Evolutionary conservation across 2,797 vertebrate species (phyloP).

Genomic region (Odontamblyopus rebecca): DNA sequence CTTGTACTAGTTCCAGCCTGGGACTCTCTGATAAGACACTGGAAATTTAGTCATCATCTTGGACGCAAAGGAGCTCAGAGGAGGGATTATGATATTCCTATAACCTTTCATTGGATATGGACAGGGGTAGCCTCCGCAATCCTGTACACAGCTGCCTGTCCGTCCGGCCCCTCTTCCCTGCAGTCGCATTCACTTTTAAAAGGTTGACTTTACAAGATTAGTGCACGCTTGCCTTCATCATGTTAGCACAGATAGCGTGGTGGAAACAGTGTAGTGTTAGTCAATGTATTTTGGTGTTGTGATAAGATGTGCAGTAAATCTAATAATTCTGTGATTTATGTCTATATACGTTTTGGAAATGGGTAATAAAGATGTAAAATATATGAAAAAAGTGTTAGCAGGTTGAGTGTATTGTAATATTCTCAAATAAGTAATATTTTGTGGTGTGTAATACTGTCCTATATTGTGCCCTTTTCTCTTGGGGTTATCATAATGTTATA

Average conservation of each 20-base stretch:
- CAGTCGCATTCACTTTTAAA: conserved; percentile 70
- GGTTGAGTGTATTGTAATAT: neutral
- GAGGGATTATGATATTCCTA: conserved; percentile 95
- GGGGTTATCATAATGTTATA: too few species aligned
- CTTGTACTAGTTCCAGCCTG: conserved; percentile 95
- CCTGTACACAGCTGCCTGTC: conserved; percentile 68
- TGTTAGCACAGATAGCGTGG: conserved; percentile 76
- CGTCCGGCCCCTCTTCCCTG: conserved; percentile 64
- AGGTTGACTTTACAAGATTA: conserved; percentile 86
- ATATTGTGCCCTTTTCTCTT: neutral
- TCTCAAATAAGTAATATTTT: neutral
- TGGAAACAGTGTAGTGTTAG: conserved; percentile 72
- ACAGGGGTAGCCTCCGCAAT: conserved; percentile 82
- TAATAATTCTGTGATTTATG: conserved; percentile 64
- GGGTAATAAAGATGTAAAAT: neutral
- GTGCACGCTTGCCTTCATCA: conserved; percentile 68
- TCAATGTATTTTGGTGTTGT: conserved; percentile 66
- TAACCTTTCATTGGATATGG: conserved; percentile 97
- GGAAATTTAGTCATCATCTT: conserved; percentile 98
- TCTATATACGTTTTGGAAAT: neutral
- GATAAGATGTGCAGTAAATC: conserved; percentile 71
- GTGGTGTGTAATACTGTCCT: neutral
- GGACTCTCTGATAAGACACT: conserved; percentile 98
- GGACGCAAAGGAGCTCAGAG: conserved; percentile 87
- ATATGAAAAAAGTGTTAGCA: neutral